phyloP scores from a whole-genome alignment of 64 coral and sea anemone genomes.

The Montipora cactus region DNA sequence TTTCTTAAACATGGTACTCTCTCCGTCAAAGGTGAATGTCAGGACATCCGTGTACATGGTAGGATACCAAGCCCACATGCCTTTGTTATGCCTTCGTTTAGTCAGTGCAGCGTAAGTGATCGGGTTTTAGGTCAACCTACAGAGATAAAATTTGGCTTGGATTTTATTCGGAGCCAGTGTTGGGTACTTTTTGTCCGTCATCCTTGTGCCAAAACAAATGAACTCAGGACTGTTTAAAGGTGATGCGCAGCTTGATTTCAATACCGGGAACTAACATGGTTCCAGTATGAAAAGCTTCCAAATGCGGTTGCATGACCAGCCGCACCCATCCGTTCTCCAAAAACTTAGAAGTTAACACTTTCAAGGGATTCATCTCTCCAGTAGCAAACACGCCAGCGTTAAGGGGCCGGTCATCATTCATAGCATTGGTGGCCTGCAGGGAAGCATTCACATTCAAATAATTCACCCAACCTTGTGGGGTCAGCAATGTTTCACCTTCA shows the following conservation, averaged over 20 bases:
- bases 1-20: no score
- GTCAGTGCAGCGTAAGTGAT: background rate
- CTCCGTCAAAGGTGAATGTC: background rate
- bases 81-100: background rate
- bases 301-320: background rate
- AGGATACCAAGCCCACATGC: background rate
- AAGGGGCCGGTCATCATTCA: background rate
- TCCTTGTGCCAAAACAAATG: background rate
- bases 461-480: no score
- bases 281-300: background rate
- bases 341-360: background rate
- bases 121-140: background rate
- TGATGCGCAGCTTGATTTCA: background rate
- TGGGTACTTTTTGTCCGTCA: background rate
- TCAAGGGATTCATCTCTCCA: background rate
- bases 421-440: background rate
- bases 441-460: background rate
- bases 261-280: background rate
- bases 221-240: background rate
- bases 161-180: background rate
- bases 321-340: background rate
- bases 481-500: no score
- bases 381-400: no score
- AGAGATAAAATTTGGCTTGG: slow-evolving; percentile 14
- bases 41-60: slow-evolving; percentile 20